Percentiles rank a stretch among this genome's conserved stretches.
Conservation (phyloP, 2,888 invertebrate genomes). For the Vesta saturnalis region DNA sequence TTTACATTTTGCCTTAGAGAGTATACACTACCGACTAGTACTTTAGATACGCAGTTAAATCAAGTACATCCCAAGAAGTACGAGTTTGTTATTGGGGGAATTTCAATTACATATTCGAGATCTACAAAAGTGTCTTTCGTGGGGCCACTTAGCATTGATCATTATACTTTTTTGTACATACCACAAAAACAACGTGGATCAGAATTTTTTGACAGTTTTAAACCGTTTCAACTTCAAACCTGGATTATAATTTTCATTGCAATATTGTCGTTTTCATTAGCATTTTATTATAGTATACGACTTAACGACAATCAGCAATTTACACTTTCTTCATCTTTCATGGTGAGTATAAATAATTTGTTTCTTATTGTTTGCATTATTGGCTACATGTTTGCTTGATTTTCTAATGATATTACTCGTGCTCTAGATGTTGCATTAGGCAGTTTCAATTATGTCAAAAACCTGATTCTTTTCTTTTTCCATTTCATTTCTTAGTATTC, state of each 20-base stretch:
- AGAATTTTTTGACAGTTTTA: conserved; percentile 10
- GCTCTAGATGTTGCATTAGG: too few relatives aligned
- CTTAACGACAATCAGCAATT: neutral
- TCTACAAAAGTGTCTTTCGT: conserved; percentile 31
- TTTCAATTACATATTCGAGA: conserved; percentile 36
- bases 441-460: too few relatives aligned
- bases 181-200: neutral
- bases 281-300: conserved; percentile 4
- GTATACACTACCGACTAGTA: neutral
- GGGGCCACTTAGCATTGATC: conserved; percentile 32
- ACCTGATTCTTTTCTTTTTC: neutral
- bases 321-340: neutral
- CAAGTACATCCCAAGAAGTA: conserved; percentile 8
- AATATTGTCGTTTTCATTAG: neutral
- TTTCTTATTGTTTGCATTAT: neutral
- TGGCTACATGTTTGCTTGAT: too few relatives aligned
- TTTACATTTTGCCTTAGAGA: conserved; percentile 38
- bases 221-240: conserved; percentile 6
- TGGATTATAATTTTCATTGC: conserved; percentile 11
- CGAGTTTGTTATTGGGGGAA: conserved; percentile 44
- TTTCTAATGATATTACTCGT: too few relatives aligned
- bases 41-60: conserved; percentile 1
- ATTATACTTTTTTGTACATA: conserved; percentile 37
- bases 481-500: neutral
- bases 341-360: neutral